Evolutionary conservation across 2,888 invertebrate species (phyloP), one percentile per base, ranked within the genome.

Genomic region (Agriopis marginaria): DNA sequence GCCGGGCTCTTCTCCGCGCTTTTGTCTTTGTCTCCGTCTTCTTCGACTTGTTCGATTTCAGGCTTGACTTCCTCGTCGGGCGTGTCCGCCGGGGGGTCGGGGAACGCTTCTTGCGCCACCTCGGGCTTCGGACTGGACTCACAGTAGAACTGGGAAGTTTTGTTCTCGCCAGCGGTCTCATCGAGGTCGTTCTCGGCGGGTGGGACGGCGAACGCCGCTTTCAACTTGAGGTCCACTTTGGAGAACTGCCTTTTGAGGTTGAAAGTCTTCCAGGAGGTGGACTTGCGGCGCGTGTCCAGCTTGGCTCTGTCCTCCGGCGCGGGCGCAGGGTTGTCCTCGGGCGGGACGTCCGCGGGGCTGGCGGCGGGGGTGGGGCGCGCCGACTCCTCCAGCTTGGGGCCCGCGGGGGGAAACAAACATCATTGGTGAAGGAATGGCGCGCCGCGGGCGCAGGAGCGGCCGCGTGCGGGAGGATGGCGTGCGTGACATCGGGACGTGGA

Each of bases 241-340:
- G 97, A 97, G 79, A 97, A 95, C 90, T 97, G 97, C 79, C 97
- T 96, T 89, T 97, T 97, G 71, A 97, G 94, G 88, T 96, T 97
- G 93, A 97, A 97, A 71, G 96, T 95, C 89, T 97, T 97, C 97
- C 97, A 97, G 68, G 95, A 89, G 75, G 96, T 95, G 45, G 96
- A 96, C 80, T 96, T 96, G 78, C 96, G 95, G 72, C 96, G 89
- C 50, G 88, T 80, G 82, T 95, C 95, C 72, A 91, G 90, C 77
- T 87, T 90, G 73, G 82, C 77, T 68, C 82, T 83, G 79, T 83
- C 91, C 68, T 75, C 91, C 71, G 84, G 81, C 66, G 78, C 74
- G 72, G 81, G 69, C 23, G 73, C 66, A 79, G 83, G 67, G 63
- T 54, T 73, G 71, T 77, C 69, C 79, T 79, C 63, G 79, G 65